Conservation (phyloP, 2,113 vertebrate genomes). For the Astatotilapia flaviijosephi region DNA sequence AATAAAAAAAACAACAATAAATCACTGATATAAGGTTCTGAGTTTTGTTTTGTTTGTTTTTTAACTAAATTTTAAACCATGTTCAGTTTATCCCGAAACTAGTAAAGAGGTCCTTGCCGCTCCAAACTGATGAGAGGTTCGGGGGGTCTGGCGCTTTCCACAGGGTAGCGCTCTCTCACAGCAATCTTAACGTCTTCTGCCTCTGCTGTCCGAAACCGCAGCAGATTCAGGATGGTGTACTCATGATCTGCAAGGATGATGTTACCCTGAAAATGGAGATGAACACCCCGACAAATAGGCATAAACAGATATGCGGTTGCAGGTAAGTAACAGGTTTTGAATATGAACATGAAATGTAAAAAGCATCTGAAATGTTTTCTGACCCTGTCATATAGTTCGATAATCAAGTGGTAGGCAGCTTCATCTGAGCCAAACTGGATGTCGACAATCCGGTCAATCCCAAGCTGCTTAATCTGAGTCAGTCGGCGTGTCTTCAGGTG, state of each 20-base stretch:
- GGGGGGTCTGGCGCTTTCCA: conserved; percentile 77
- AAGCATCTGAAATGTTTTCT: conserved; percentile 32
- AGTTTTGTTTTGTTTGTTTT: background rate
- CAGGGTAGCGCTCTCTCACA: conserved; percentile 87
- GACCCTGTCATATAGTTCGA: conserved; percentile 96
- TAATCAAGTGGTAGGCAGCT: conserved; percentile 90
- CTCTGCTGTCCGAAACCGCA: conserved; percentile 87
- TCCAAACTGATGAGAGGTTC: conserved; percentile 80
- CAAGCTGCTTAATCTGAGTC: conserved; percentile 84
- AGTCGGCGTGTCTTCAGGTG: conserved; percentile 85
- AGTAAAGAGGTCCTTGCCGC: conserved; percentile 62
- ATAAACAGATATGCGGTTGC: background rate
- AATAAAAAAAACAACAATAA: background rate
- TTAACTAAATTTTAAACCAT: background rate
- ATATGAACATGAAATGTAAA: background rate
- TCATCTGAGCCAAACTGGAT: conserved; percentile 94
- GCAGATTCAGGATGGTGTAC: conserved; percentile 89
- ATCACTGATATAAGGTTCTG: background rate
- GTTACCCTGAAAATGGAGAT: conserved; percentile 80
- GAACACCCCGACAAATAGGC: background rate
- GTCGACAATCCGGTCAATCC: conserved; percentile 91
- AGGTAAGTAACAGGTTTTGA: background rate
- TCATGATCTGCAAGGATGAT: conserved; percentile 89
- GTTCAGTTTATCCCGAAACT: background rate
- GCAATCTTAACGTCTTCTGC: conserved; percentile 91